Evolutionary conservation across 2,888 invertebrate species (phyloP).

Genomic region (Hyalella azteca): DNA sequence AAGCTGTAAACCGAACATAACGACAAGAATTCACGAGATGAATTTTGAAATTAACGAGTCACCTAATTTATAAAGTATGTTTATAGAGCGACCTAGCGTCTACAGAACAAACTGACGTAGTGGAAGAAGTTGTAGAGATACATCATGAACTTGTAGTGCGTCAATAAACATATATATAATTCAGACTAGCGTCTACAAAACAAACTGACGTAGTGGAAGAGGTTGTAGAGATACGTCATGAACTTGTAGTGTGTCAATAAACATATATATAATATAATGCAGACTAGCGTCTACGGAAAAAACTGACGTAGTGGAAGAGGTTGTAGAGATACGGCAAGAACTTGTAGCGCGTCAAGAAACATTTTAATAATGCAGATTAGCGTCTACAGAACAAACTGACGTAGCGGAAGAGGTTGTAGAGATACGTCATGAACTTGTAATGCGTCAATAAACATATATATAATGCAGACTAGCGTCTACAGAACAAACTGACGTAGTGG

Average conservation of each 20-base stretch:
- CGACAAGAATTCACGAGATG: no score
- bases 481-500: slow-evolving; percentile 59
- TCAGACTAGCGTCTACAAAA: neutral
- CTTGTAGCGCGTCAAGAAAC: no score
- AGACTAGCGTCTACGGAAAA: neutral
- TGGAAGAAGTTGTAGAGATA: slow-evolving; percentile 59
- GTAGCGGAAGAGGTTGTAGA: slow-evolving; percentile 60
- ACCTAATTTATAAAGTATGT: no score
- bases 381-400: slow-evolving; percentile 41
- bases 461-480: neutral
- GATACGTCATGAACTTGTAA: neutral
- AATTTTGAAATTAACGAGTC: no score
- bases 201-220: slow-evolving; percentile 61
- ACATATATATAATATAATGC: no score
- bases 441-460: neutral
- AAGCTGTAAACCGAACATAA: no score
- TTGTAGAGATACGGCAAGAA: slow-evolving; percentile 66
- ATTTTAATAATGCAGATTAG: neutral
- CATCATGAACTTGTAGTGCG: neutral
- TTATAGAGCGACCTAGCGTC: neutral
- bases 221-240: slow-evolving; percentile 66
- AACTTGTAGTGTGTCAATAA: no score
- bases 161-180: neutral
- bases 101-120: slow-evolving; percentile 51
- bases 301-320: slow-evolving; percentile 61